Percentiles rank a stretch among this genome's conserved stretches.
Conservation (phyloP, 2,888 invertebrate species). For the Cecidostiba fungosa region DNA sequence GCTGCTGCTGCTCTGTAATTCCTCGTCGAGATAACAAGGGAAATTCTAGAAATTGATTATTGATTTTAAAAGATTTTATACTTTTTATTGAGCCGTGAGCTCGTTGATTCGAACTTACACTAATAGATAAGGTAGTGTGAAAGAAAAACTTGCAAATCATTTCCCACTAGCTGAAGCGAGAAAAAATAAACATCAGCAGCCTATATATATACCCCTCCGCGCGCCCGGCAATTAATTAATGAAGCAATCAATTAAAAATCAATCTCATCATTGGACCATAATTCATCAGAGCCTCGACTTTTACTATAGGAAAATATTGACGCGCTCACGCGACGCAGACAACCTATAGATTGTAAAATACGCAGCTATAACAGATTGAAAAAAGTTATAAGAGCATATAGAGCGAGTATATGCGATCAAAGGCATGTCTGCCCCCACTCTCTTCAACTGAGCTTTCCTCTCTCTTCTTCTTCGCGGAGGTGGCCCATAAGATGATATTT, state of each 20-base stretch:
- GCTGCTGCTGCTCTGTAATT: constrained; percentile 18
- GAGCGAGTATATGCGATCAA: constrained; percentile 13
- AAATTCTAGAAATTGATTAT: constrained; percentile 34
- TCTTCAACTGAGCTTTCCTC: background rate
- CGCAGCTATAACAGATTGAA: background rate
- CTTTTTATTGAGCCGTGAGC: no score
- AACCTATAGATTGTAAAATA: background rate
- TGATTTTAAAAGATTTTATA: constrained; percentile 8
- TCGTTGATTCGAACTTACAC: no score
- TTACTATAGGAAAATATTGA: constrained; percentile 10
- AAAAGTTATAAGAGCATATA: background rate
- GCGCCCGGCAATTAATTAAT: constrained; percentile 18
- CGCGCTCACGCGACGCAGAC: background rate
- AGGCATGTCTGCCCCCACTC: background rate
- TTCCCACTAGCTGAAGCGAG: no score
- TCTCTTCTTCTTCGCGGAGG: constrained; percentile 16
- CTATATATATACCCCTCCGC: background rate
- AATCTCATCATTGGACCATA: constrained; percentile 16
- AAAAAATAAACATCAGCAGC: background rate
- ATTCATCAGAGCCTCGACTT: constrained; percentile 10
- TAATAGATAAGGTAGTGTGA: no score
- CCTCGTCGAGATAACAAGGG: constrained; percentile 25
- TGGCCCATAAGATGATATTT: constrained; percentile 46
- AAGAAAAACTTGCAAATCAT: no score
- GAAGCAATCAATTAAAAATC: constrained; percentile 36